These are phyloP conservation scores for Cardiocondyla obscurior DNA, from an alignment of 1,140 invertebrate genomes.

Conservation along the genomic window DNA sequence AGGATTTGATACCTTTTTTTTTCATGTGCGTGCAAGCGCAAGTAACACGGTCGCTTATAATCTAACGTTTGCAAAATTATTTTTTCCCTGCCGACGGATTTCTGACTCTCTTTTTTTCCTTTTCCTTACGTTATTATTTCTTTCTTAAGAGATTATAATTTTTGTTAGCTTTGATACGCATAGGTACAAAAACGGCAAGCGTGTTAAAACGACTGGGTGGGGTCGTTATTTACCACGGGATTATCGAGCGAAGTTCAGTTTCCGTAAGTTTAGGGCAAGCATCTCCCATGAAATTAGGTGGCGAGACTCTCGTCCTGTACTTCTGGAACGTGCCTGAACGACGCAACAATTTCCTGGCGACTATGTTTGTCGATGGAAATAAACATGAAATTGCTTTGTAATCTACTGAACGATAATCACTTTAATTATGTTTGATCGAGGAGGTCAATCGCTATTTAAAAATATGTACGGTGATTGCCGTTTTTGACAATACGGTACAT, in stretches of 20 bases:
- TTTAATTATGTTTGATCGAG: conserved; percentile 6
- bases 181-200: background rate
- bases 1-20: conserved; percentile 9
- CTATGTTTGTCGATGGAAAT: conserved; percentile 19
- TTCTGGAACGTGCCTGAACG: background rate
- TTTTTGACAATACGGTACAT: too few relatives aligned
- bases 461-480: too few relatives aligned
- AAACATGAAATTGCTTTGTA: conserved; percentile 29
- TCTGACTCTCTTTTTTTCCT: background rate
- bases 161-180: background rate
- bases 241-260: conserved; percentile 38
- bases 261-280: conserved; percentile 34
- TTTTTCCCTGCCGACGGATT: conserved; percentile 23
- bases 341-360: conserved; percentile 47
- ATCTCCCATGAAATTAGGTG: conserved; percentile 56
- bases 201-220: conserved; percentile 32
- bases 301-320: background rate
- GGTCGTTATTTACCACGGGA: conserved; percentile 12
- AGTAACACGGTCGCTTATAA: conserved; percentile 41
- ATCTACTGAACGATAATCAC: background rate
- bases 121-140: too few relatives aligned
- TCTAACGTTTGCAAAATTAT: conserved; percentile 59
- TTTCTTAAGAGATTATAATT: background rate
- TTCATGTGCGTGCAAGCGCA: background rate
- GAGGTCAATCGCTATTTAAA: too few relatives aligned